Percentiles rank a stretch among this genome's conserved stretches.
These are phyloP conservation scores for Macquaria ambigua DNA, from an alignment of 2,113 vertebrate genomes.

Conservation along the genomic window DNA sequence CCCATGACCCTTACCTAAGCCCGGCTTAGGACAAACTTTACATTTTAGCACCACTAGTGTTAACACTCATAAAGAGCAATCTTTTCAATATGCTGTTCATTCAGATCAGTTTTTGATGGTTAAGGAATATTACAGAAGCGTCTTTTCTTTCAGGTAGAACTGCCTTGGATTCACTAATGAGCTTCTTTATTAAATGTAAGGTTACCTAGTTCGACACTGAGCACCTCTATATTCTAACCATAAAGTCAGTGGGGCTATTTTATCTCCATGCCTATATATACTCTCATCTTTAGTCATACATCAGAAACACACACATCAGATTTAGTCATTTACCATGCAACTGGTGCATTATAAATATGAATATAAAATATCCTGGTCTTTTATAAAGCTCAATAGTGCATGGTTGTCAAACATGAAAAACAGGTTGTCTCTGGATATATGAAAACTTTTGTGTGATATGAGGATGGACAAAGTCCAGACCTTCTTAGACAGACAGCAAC, in stretches of 20 bases:
- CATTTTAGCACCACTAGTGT: too few species aligned
- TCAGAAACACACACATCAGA: not conserved
- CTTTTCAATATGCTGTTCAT: too few species aligned
- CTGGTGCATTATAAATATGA: not conserved
- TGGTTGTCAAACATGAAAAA: not conserved
- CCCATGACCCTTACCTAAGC: too few species aligned
- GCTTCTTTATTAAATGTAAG: not conserved
- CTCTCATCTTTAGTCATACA: not conserved
- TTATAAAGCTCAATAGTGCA: not conserved
- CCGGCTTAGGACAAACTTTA: too few species aligned
- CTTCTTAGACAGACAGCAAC: constrained; percentile 1
- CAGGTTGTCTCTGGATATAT: too few species aligned
- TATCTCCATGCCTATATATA: not conserved
- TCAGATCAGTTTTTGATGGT: too few species aligned
- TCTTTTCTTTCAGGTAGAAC: not conserved
- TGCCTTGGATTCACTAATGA: not conserved
- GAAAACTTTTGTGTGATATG: too few species aligned
- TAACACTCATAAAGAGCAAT: too few species aligned
- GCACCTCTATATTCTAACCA: not conserved
- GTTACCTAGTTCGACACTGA: not conserved
- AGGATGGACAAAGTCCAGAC: not conserved
- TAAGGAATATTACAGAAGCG: not conserved
- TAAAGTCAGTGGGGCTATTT: not conserved
- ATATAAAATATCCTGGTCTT: not conserved
- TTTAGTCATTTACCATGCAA: not conserved